Conservation (phyloP, 2,888 invertebrate species). For the Parnassius mnemosyne region DNA sequence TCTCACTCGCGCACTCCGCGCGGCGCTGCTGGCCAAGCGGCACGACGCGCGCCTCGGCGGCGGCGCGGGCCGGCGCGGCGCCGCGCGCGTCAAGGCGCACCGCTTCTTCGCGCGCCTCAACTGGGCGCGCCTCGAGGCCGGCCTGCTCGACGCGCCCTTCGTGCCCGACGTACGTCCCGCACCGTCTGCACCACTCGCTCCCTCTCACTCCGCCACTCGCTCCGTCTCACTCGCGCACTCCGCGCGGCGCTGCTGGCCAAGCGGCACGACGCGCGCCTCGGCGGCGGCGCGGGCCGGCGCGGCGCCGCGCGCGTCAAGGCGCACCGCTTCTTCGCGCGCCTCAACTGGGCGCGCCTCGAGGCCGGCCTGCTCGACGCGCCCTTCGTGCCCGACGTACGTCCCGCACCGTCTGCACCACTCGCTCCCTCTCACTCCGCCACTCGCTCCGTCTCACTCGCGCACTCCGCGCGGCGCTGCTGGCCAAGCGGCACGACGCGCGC, state of each 20-base stretch:
- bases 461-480: constrained; percentile 71
- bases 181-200: neutral
- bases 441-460: too few relatives aligned
- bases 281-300: too few relatives aligned
- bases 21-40: too few relatives aligned
- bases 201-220: too few relatives aligned
- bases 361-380: neutral
- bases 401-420: neutral
- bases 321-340: constrained; percentile 84
- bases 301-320: constrained; percentile 83
- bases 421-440: too few relatives aligned
- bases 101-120: constrained; percentile 90
- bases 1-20: constrained; percentile 40
- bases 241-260: too few relatives aligned
- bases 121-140: constrained; percentile 94
- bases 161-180: neutral
- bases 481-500: too few relatives aligned
- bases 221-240: too few relatives aligned
- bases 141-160: neutral
- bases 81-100: constrained; percentile 81
- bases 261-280: too few relatives aligned
- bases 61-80: too few relatives aligned
- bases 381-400: neutral
- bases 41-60: too few relatives aligned
- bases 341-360: constrained; percentile 98